phyloP scores from a whole-genome alignment of 1,140 invertebrate genomes.

The Drosophila funebris region DNA sequence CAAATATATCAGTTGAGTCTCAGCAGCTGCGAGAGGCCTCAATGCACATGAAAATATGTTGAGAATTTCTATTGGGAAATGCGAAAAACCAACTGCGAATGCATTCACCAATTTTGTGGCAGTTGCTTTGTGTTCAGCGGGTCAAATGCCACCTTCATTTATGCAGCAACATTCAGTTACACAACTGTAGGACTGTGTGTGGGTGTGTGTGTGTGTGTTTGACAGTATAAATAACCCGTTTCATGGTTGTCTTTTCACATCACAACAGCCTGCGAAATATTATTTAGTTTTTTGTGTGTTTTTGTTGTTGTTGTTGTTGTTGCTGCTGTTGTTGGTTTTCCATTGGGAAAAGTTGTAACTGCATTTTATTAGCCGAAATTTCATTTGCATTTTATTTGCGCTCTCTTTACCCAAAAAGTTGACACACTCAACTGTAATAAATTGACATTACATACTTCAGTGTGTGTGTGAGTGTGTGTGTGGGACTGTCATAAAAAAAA shows the following conservation, averaged over 20 bases:
- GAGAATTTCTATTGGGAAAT: constrained; percentile 18
- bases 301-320: too few species aligned
- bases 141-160: constrained; percentile 69
- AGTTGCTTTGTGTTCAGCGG: constrained; percentile 26
- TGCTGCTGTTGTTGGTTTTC: too few species aligned
- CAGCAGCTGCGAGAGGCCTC: background rate
- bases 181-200: constrained; percentile 3
- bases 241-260: constrained; percentile 47
- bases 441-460: constrained; percentile 53
- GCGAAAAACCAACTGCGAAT: constrained; percentile 54
- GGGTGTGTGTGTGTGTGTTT: constrained; percentile 4
- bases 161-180: constrained; percentile 40
- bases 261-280: constrained; percentile 26
- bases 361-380: constrained; percentile 79
- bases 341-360: constrained; percentile 69
- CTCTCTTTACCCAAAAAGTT: constrained; percentile 43
- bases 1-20: background rate
- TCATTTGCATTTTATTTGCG: constrained; percentile 79
- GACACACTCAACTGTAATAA: constrained; percentile 50
- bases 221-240: constrained; percentile 65
- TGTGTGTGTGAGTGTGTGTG: constrained; percentile 5
- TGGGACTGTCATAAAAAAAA: constrained; percentile 28
- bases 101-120: constrained; percentile 61
- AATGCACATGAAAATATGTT: background rate
- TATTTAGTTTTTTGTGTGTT: constrained; percentile 34